Evolutionary conservation across 2,797 vertebrate genomes (phyloP).

Genomic region (Silurus lanzhouensis): DNA sequence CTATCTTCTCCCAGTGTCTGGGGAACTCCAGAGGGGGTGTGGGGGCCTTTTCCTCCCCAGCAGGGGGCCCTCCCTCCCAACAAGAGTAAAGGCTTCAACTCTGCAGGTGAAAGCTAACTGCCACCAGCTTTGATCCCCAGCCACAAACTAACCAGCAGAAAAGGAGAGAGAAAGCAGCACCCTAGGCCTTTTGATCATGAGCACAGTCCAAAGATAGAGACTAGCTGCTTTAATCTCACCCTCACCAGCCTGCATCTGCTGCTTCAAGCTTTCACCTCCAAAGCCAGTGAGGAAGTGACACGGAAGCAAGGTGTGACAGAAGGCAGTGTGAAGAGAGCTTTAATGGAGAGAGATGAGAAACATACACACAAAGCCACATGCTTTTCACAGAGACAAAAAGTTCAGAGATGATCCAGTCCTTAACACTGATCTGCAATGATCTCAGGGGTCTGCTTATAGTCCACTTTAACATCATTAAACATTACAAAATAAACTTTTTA

Average conservation of each 20-base stretch:
- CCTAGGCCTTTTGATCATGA: conserved; percentile 79
- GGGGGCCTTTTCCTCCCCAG: conserved; percentile 70
- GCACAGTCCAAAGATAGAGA: conserved; percentile 60
- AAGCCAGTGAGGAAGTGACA: conserved; percentile 58
- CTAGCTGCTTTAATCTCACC: conserved; percentile 74
- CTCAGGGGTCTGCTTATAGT: not conserved
- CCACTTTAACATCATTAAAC: not conserved
- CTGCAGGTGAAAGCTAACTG: conserved; percentile 82
- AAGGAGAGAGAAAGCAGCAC: conserved; percentile 68
- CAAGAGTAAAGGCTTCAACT: conserved; percentile 74
- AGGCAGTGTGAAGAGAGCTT: conserved; percentile 47
- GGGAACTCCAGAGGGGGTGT: conserved; percentile 62
- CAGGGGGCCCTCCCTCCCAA: conserved; percentile 71
- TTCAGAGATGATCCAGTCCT: not conserved
- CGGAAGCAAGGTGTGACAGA: conserved; percentile 54
- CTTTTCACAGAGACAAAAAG: not conserved
- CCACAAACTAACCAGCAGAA: conserved; percentile 62
- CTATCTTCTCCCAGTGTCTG: conserved; percentile 66
- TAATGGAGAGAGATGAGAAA: conserved; percentile 26
- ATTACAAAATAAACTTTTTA: not conserved
- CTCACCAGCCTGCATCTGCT: conserved; percentile 50
- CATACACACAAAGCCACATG: conserved; percentile 35
- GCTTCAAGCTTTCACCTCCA: conserved; percentile 49
- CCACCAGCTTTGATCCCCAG: conserved; percentile 82
- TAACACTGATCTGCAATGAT: not conserved